Base-by-base conservation (phyloP, 1,140 invertebrate genomes). In the Metopolophium dirhodum region DNA sequence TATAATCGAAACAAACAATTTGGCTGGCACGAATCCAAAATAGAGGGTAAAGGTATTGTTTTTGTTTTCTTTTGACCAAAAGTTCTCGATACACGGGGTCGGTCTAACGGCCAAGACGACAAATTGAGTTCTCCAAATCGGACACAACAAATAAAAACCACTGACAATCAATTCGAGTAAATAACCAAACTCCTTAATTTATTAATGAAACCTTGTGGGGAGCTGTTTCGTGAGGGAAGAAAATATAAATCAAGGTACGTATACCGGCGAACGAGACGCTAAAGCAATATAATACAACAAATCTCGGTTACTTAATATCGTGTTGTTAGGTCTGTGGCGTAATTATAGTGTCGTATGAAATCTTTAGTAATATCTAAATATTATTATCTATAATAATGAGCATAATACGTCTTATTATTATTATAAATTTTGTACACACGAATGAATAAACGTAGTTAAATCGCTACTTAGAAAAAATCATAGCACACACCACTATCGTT, bases 121-220 rank as follows among this genome's bases (percentile, higher is more conserved):
- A 68, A 90, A 90, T 90, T 68, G 57, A 41, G 23, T 90, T 90
- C 89, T 45, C 45, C 57, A 90, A 86, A 61, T 61, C 54, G 89
- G 37, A 68, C 88, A 89, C 51, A 41, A 57, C 88, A 90, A 90
- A 90, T 37, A 68, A 90, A 68, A 68, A 47, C 87, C 87, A 90
- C 54, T 45, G 57, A 90, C 51, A 90, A 68, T 90, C 89, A 68
- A 90, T 90, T 68, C 89, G 54, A 45, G 89, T 68, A 90, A 90
- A 90, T 90, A 90, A 68, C 57, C n/a, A n/a, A 90, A 68, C 89
- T 45, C 54, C 89, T 90, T 90, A 68, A 68, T 90, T 90, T 90
- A 90, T 90, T 90, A 90, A 90, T 90, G 54, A 90, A 90, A 90
- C 54, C 26, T 68, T 3, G 35, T 37, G 87, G 88, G 22, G 30